Evolutionary conservation across 2,113 vertebrate genomes (phyloP).

Genomic region (Galbula dea): DNA sequence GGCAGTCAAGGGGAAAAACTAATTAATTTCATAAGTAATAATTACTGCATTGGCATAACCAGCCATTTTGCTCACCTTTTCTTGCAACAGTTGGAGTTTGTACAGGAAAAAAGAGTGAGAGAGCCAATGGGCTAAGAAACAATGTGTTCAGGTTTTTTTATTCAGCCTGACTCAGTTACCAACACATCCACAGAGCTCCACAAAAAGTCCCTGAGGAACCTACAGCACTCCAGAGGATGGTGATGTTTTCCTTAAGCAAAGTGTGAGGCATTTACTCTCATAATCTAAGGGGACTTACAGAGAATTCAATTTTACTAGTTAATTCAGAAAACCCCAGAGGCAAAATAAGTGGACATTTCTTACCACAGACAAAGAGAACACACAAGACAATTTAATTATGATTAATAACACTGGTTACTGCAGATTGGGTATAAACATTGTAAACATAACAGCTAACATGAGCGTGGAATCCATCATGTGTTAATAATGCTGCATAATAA

Average conservation of each 20-base stretch:
- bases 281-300: background rate
- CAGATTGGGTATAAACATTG: background rate
- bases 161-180: background rate
- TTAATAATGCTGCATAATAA: background rate
- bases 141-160: background rate
- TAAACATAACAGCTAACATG: background rate
- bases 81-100: background rate
- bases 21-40: background rate
- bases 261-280: background rate
- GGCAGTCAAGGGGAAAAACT: background rate
- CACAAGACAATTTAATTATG: background rate
- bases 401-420: background rate
- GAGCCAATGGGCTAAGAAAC: background rate
- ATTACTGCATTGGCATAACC: background rate
- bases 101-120: background rate
- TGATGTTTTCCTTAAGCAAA: background rate
- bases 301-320: background rate
- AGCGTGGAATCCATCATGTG: background rate
- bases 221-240: fast-evolving
- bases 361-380: background rate
- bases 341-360: background rate
- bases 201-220: background rate
- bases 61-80: background rate
- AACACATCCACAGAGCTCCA: background rate
- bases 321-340: background rate